Evolutionary conservation across 2,113 vertebrate species (phyloP), one percentile per base, ranked within the genome.

Genomic region (Oplegnathus fasciatus): DNA sequence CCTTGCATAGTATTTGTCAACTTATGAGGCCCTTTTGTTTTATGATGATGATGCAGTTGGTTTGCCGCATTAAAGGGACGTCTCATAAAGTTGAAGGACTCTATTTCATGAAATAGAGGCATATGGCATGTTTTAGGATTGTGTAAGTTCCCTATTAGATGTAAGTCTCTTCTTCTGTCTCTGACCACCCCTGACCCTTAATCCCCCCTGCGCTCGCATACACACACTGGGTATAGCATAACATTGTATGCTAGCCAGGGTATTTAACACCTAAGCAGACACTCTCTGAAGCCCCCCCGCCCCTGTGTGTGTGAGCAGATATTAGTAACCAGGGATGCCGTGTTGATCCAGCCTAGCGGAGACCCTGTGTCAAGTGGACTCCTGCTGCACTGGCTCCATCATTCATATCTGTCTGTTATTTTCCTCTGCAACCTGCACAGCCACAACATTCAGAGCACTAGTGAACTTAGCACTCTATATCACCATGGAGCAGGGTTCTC

Each of bases 281-380:
- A 66, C 77, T 81, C 71, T 86, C 68, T 71, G 68, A 82, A 58
- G 72, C 69, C 65, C 54, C 85, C 24, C 54, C 54, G 34, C 67
- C 69, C 18, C 50, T 37, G 62, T 85, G 78, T 79, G 80, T 84
- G 83, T 85, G 82, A 90, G 89, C 83, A 90, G 83, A 85, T 90
- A 90, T 93, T 89, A 91, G 86, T 89, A 83, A 86, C 87, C 66
- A 50, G 57, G 90, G 89, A 92, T 85, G 82, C 80, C 57, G 57
- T 92, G 93, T 94, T 94, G 90, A 92, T 94, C 91, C 92, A 89
- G 92, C 88, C 92, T 84, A 58, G 92, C 58, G 69, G 86, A 91
- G 92, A 86, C 90, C 78, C 71, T 62, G 86, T 89, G 89, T 92
- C 91, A 94, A 95, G 91, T 94, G 93, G 92, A 89, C 85, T 92